Percentiles rank a stretch among this genome's conserved stretches.
phyloP scores from a whole-genome alignment of 2,797 vertebrate species.

The Eurystomus glaucurus region DNA sequence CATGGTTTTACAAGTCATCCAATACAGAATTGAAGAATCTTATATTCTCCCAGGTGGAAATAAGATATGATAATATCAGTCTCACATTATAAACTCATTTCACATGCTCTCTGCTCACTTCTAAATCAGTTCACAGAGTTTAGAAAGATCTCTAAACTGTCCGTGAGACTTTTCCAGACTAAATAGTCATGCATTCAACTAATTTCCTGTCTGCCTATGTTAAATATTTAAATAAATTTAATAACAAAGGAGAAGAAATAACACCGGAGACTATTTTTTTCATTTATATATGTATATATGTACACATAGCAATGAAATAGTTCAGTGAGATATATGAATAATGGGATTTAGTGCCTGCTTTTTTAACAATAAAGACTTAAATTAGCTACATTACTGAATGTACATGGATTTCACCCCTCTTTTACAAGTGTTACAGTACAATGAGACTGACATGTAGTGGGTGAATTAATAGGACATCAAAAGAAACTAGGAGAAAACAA shows the following conservation, averaged over 20 bases:
- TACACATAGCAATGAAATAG: accelerated
- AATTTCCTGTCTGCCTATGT: neutral
- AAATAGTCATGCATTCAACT: neutral
- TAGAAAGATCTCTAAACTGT: neutral
- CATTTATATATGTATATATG: too few relatives aligned
- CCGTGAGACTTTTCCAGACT: neutral
- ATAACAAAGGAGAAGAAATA: neutral
- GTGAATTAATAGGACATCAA: neutral
- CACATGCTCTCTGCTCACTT: neutral
- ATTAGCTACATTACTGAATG: neutral
- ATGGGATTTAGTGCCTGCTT: neutral
- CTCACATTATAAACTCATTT: neutral
- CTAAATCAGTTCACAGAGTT: neutral
- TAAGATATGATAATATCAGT: neutral
- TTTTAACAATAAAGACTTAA: neutral
- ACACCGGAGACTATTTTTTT: neutral
- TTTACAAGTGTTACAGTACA: neutral
- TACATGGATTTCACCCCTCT: neutral
- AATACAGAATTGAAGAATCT: neutral
- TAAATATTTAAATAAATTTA: neutral
- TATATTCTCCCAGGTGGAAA: neutral
- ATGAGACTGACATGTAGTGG: neutral
- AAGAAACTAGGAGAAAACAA: neutral
- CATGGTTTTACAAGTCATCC: neutral
- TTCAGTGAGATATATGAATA: neutral